Base-by-base conservation (phyloP, 2,797 vertebrate species). In the Myotis pilosus region DNA sequence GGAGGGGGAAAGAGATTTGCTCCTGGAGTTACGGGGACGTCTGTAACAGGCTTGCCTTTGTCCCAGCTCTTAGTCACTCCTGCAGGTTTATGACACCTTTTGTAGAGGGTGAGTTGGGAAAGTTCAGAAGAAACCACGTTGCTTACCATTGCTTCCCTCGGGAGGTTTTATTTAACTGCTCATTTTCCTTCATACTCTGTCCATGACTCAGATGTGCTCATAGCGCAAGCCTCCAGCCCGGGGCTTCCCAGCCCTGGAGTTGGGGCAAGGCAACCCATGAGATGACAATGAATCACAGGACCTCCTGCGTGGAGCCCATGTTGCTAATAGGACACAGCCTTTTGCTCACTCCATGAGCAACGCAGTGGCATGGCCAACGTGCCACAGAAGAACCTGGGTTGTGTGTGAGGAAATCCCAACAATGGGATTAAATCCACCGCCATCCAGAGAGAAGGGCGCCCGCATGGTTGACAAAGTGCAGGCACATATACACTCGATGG, bases 1-100 rank as follows among this genome's bases (percentile, higher is more conserved):
- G 98, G 98, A 98, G 98, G 98, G 98, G 97, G 98, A 98, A 99
- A 98, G 99, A 98, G 99, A 98, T 97, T 98, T 98, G 96, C 97
- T 99, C 98, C 98, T 98, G 98, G 98, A 98, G 97, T 99, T 98
- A 98, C 98, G 98, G 98, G 98, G 98, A 99, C 98, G 98, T 99
- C 98, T 99, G 98, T 98, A 99, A 99, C 98, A 99, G 97, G 97
- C 98, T 98, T 98, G 98, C 96, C 98, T 98, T 98, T 97, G 97
- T 97, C 97, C 97, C 95, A 41, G 97, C 98, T 98, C 98, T 98
- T 98, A 98, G 98, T 98, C 98, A 98, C 98, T 98, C 98, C 98
- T 98, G 97, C 98, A 98, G 98, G 98, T 98, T 99, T 99, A 98
- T 98, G 98, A 98, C 98, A 98, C 98, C 98, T 98, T 97, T 98